phyloP scores from a whole-genome alignment of 2,113 vertebrate species.

The Saguinus midas region DNA sequence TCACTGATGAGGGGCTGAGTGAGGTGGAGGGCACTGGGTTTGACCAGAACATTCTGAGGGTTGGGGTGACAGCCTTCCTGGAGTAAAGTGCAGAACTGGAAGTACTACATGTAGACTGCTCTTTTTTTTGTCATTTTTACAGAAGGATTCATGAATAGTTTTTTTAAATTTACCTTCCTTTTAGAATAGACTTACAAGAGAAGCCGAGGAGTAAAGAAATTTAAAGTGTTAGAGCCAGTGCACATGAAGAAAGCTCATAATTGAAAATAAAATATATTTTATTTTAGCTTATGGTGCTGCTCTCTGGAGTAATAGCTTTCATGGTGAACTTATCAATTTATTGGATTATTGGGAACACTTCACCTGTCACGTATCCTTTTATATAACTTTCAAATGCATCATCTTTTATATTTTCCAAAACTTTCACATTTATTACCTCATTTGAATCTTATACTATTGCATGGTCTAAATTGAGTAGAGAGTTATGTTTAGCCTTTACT shows the following conservation, averaged over 20 bases:
- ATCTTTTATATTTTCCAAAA: neutral
- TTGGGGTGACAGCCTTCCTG: neutral
- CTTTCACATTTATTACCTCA: neutral
- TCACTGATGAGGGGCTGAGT: neutral
- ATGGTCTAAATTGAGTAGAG: neutral
- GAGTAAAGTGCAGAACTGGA: neutral
- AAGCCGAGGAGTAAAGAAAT: too few relatives aligned
- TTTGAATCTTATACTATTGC: neutral
- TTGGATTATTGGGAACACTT: constrained; percentile 99
- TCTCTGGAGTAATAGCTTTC: constrained; percentile 95
- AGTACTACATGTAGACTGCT: neutral
- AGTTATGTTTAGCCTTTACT: neutral
- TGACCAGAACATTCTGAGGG: neutral
- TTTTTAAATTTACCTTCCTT: neutral
- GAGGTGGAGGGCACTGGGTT: neutral
- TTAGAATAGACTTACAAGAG: too few relatives aligned
- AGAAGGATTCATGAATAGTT: neutral
- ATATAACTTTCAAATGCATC: neutral
- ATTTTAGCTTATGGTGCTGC: constrained; percentile 92
- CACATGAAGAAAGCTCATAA: too few relatives aligned
- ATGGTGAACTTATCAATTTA: constrained; percentile 99
- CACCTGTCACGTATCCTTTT: constrained; percentile 99
- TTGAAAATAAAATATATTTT: too few relatives aligned
- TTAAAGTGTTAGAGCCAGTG: too few relatives aligned
- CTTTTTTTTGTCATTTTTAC: neutral